Percentiles rank a stretch among this genome's conserved stretches.
Conservation (phyloP, 1,140 invertebrate species). For the Caenorhabditis latens region DNA sequence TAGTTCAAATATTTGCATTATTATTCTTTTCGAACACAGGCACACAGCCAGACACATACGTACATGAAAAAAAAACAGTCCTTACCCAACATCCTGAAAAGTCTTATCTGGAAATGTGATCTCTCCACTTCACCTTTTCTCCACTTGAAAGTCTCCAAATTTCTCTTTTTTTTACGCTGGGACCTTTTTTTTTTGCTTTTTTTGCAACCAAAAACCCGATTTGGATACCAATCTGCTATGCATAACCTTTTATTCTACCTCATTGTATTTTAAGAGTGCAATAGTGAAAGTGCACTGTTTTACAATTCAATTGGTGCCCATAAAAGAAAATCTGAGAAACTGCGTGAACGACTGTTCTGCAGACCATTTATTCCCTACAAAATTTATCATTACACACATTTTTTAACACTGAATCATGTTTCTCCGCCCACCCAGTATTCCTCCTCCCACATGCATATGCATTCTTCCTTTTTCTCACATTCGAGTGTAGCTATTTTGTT, state of each 20-base stretch:
- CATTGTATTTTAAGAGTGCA: too few species aligned
- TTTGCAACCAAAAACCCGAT: neutral
- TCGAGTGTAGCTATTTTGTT: slow-evolving; percentile 13
- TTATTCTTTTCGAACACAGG: neutral
- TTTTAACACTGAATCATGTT: slow-evolving; percentile 47
- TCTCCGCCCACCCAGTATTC: neutral
- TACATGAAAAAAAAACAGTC: too few species aligned
- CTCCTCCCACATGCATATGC: neutral
- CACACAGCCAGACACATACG: too few species aligned
- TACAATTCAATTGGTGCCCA: too few species aligned
- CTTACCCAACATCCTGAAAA: neutral
- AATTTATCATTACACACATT: neutral
- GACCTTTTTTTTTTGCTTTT: neutral
- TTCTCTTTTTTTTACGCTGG: neutral
- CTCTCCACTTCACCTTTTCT: neutral
- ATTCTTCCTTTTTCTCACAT: neutral
- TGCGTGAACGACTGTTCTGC: neutral
- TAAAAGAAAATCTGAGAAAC: too few species aligned
- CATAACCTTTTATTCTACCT: neutral
- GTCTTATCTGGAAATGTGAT: slow-evolving; percentile 33
- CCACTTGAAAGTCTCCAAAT: slow-evolving; percentile 17
- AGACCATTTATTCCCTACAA: neutral
- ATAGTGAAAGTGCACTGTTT: too few species aligned
- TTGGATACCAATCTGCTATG: too few species aligned
- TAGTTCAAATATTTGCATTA: neutral